These are phyloP conservation scores for Coremacera marginata DNA, from an alignment of 2,888 invertebrate species.

Conservation along the genomic window DNA sequence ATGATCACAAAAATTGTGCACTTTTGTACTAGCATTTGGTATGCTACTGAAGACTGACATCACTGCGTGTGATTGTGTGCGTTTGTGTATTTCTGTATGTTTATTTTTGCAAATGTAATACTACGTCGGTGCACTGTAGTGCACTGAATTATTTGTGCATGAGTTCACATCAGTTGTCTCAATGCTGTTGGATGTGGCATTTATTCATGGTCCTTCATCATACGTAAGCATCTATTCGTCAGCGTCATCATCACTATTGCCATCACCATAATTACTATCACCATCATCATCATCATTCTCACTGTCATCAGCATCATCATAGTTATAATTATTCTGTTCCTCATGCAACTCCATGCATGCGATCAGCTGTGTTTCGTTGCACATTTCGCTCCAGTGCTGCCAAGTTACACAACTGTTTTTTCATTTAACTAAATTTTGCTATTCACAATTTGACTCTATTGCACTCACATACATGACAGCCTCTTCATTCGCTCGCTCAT, in stretches of 20 bases:
- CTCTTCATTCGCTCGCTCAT: too few relatives aligned
- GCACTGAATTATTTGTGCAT: background rate
- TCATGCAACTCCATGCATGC: background rate
- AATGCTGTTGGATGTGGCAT: background rate
- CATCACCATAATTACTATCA: background rate
- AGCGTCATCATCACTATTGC: background rate
- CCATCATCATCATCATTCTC: background rate
- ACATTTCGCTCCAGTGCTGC: background rate
- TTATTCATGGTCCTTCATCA: background rate
- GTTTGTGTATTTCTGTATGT: too few relatives aligned
- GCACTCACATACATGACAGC: too few relatives aligned
- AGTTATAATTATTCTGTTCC: background rate
- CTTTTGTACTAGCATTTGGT: too few relatives aligned
- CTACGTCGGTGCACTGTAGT: background rate
- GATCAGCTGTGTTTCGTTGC: background rate
- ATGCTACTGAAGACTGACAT: too few relatives aligned
- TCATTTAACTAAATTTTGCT: background rate
- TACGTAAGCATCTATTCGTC: background rate
- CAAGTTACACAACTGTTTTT: background rate
- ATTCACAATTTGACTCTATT: too few relatives aligned
- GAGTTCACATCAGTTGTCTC: slow-evolving; percentile 14
- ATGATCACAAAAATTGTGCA: too few relatives aligned
- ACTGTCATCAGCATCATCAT: background rate
- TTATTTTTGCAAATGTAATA: too few relatives aligned
- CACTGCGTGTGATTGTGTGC: too few relatives aligned